These are phyloP conservation scores for Microcaecilia unicolor DNA, from an alignment of 2,797 vertebrate genomes.

Conservation along the genomic window DNA sequence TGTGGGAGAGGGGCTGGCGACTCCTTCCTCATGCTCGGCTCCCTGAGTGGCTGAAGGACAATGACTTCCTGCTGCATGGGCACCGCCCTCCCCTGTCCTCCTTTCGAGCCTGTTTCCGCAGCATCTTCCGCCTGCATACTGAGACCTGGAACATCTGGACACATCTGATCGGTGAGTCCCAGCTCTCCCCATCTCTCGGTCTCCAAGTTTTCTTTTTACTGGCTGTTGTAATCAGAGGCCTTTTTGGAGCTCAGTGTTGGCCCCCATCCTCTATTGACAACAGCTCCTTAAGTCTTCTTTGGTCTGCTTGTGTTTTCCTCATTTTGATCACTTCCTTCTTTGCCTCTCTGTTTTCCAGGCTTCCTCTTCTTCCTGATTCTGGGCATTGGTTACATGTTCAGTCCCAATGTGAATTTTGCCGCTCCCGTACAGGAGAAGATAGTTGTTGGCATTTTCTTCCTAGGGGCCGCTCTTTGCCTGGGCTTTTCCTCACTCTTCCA, in stretches of 20 bases:
- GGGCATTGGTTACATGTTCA: slow-evolving; percentile 15
- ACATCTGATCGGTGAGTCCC: slow-evolving; percentile 14
- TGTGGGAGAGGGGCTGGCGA: slow-evolving; percentile 18
- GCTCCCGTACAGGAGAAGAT: slow-evolving; percentile 19
- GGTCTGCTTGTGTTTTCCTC: background rate
- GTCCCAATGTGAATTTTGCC: slow-evolving; percentile 18
- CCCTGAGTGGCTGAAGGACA: slow-evolving; percentile 21
- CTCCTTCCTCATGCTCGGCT: slow-evolving; percentile 10
- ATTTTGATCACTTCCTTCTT: background rate
- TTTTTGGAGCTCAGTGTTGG: no score
- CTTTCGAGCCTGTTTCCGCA: slow-evolving; percentile 20
- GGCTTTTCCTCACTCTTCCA: slow-evolving; percentile 26
- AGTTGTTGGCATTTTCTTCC: slow-evolving; percentile 18
- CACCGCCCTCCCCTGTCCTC: slow-evolving; percentile 22
- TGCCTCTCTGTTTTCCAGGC: background rate
- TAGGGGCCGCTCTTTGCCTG: slow-evolving; percentile 16
- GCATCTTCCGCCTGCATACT: slow-evolving; percentile 21
- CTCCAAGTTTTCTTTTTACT: no score
- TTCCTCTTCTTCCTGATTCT: slow-evolving; percentile 18
- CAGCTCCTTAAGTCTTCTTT: no score
- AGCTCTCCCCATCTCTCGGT: no score
- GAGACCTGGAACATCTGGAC: slow-evolving; percentile 29
- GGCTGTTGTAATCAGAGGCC: no score
- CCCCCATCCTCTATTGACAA: no score
- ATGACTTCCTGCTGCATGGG: slow-evolving; percentile 20